Base-by-base conservation (phyloP, 2,888 invertebrate genomes). In the Heteromyza rotundicornis region DNA sequence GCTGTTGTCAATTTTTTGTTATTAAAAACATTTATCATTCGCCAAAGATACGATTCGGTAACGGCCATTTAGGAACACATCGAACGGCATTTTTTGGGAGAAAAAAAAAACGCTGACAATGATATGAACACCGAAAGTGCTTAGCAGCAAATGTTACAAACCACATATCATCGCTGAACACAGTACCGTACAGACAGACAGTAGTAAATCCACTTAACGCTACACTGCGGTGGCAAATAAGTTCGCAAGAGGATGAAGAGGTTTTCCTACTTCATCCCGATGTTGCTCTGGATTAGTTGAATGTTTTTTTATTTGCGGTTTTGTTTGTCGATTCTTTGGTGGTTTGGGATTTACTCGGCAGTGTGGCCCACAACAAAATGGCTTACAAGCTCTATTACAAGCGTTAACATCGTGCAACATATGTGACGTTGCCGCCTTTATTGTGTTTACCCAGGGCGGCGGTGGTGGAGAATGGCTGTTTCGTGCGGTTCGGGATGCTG, bases 21-120 rank as follows among this genome's bases (percentile, higher is more conserved):
- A 75, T 74, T 74, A 72, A 69, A 74, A 75, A 64, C 74, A 74
- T 74, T 76, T 76, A 74, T 74, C 75, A 74, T 71, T 70, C 56
- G 63, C 53, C 61, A 58, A 63, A 56, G 59, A 64, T 66, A 69
- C 75, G 69, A 70, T 75, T 70, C 65, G 63, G 23, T 56, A 23
- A 51, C 27, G 23, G 24, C 49, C 16, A n/a, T 17, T n/a, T n/a
- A n/a, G n/a, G n/a, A n/a, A n/a, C n/a, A n/a, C n/a, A n/a, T n/a
- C n/a, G n/a, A n/a, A n/a, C n/a, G n/a, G n/a, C n/a, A n/a, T n/a
- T n/a, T n/a, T n/a, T n/a, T n/a, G n/a, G n/a, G n/a, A n/a, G n/a
- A n/a, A n/a, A n/a, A 44, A n/a, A 44, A 5, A 49, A 19, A 49
- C 14, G 40, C 40, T 40, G 40, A 40, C 40, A 40, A 40, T 40